Evolutionary conservation across 2,797 vertebrate genomes (phyloP).

Genomic region (Melanogrammus aeglefinus): DNA sequence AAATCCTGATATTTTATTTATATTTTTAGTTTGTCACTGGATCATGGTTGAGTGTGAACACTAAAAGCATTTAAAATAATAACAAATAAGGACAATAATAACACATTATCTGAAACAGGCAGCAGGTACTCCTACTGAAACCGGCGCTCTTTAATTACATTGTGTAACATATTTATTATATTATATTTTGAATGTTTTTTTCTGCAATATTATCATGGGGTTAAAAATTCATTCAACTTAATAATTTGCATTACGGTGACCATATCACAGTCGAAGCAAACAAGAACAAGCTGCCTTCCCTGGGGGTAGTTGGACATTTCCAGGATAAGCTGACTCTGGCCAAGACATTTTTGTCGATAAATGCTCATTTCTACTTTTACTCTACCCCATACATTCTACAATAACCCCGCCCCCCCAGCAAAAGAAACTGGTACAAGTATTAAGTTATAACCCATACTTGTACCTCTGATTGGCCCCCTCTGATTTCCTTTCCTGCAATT

Average conservation of each 20-base stretch:
- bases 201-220: too few relatives aligned
- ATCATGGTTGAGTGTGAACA: neutral
- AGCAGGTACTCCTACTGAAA: too few relatives aligned
- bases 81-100: neutral
- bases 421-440: neutral
- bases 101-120: neutral
- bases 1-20: neutral
- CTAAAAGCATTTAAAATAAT: neutral
- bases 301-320: neutral
- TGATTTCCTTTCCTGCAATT: neutral
- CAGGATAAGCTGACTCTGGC: neutral
- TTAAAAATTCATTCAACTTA: neutral
- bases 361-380: neutral
- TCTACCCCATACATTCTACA: neutral
- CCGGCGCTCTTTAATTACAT: too few relatives aligned
- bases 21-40: neutral
- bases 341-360: neutral
- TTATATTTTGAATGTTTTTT: too few relatives aligned
- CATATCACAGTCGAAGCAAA: neutral
- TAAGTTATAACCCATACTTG: neutral
- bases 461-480: neutral
- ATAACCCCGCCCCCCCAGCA: neutral
- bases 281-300: neutral
- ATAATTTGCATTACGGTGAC: neutral
- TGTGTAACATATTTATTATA: too few relatives aligned